Evolutionary conservation across 2,888 invertebrate genomes (phyloP).

Genomic region (Sepioteuthis lessoniana): DNA sequence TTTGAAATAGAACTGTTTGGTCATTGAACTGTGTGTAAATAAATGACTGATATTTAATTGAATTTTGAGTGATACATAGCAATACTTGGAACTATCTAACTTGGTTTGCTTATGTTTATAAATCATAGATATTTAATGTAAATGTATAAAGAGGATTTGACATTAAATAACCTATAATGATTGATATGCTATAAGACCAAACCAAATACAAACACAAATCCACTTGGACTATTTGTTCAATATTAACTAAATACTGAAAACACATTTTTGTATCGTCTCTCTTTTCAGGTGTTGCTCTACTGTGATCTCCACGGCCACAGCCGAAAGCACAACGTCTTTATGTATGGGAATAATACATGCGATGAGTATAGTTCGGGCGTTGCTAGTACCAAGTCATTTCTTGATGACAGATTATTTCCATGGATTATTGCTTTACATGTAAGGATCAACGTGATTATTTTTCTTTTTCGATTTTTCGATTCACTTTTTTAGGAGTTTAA

Average conservation of each 20-base stretch:
- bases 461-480: not conserved
- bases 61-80: too few relatives aligned
- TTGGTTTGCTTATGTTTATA: too few relatives aligned
- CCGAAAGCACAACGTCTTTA: constrained; percentile 74
- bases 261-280: not conserved
- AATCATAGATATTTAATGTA: too few relatives aligned
- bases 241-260: not conserved
- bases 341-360: constrained; percentile 74
- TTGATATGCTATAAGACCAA: too few relatives aligned
- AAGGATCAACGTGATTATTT: not conserved
- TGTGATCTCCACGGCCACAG: constrained; percentile 75
- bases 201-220: too few relatives aligned
- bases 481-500: too few relatives aligned
- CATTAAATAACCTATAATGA: too few relatives aligned
- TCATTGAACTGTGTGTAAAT: too few relatives aligned
- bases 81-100: too few relatives aligned
- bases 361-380: constrained; percentile 56
- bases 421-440: constrained; percentile 74
- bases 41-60: too few relatives aligned
- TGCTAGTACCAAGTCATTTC: constrained; percentile 65
- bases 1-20: too few relatives aligned
- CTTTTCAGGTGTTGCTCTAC: constrained; percentile 70
- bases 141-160: too few relatives aligned
- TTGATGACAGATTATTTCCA: constrained; percentile 73
- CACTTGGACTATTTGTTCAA: not conserved